Evolutionary conservation across 2,888 invertebrate genomes (phyloP).

Genomic region (Orthosia gothica): DNA sequence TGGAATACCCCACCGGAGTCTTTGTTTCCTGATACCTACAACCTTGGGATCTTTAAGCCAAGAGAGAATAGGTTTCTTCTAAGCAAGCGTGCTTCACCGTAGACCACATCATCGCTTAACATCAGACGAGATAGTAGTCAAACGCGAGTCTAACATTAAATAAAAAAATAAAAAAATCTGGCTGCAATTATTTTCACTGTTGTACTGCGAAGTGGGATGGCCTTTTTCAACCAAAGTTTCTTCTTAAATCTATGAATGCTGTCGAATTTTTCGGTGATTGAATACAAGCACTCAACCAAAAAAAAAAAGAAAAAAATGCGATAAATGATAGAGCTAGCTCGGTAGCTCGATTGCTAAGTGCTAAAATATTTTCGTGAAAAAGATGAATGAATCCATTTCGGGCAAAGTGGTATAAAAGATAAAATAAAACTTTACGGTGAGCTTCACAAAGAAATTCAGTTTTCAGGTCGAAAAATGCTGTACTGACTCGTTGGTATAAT

Average conservation of each 20-base stretch:
- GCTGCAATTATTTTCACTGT: not conserved
- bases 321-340: constrained; percentile 3
- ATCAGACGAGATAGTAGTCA: too few relatives aligned
- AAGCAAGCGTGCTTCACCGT: too few relatives aligned
- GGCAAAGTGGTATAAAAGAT: not conserved
- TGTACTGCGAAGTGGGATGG: not conserved
- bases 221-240: not conserved
- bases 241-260: not conserved
- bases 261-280: constrained; percentile 4
- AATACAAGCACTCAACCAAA: constrained; percentile 22
- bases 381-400: constrained; percentile 12
- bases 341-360: constrained; percentile 7
- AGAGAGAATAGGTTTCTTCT: too few relatives aligned
- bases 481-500: not conserved
- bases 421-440: not conserved
- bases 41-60: too few relatives aligned
- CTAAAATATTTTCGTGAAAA: constrained; percentile 28
- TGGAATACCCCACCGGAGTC: too few relatives aligned
- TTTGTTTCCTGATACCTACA: too few relatives aligned
- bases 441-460: not conserved
- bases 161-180: too few relatives aligned
- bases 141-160: too few relatives aligned
- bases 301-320: constrained; percentile 15
- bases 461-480: not conserved
- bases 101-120: too few relatives aligned